Conservation (phyloP, 2,113 vertebrate species). For the Hyperopisus bebe region DNA sequence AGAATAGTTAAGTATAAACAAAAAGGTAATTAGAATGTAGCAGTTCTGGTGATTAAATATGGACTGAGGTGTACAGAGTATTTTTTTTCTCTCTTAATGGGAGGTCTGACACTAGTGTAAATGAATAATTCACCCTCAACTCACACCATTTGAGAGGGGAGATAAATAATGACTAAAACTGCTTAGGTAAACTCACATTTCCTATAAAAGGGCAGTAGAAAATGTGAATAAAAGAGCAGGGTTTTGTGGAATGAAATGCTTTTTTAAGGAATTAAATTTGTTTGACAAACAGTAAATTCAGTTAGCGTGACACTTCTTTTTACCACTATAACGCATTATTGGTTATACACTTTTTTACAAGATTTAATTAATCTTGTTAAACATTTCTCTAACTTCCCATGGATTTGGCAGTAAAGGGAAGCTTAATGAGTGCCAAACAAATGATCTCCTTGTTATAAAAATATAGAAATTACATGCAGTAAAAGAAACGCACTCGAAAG, state of each 20-base stretch:
- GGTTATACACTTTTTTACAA: background rate
- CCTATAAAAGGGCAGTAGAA: background rate
- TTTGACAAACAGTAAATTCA: slow-evolving; percentile 10
- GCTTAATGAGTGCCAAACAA: slow-evolving; percentile 9
- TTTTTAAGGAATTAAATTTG: slow-evolving; percentile 4
- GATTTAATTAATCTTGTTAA: background rate
- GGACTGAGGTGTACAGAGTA: background rate
- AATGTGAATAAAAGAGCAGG: background rate
- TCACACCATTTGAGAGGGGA: background rate
- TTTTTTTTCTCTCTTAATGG: background rate
- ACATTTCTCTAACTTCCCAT: background rate
- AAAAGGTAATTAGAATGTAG: background rate
- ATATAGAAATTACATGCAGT: slow-evolving; percentile 11
- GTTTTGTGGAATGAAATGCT: slow-evolving; percentile 6
- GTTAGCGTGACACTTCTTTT: too few species aligned
- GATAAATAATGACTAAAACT: background rate
- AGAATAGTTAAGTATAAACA: background rate
- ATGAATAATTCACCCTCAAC: background rate
- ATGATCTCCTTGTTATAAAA: slow-evolving; percentile 1
- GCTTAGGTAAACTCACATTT: background rate
- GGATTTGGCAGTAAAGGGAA: background rate
- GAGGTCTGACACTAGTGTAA: background rate
- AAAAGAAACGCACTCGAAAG: background rate
- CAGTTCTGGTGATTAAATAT: background rate
- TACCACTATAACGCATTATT: background rate